phyloP scores from a whole-genome alignment of 2,797 vertebrate species.

The Chaetophractus vellerosus region DNA sequence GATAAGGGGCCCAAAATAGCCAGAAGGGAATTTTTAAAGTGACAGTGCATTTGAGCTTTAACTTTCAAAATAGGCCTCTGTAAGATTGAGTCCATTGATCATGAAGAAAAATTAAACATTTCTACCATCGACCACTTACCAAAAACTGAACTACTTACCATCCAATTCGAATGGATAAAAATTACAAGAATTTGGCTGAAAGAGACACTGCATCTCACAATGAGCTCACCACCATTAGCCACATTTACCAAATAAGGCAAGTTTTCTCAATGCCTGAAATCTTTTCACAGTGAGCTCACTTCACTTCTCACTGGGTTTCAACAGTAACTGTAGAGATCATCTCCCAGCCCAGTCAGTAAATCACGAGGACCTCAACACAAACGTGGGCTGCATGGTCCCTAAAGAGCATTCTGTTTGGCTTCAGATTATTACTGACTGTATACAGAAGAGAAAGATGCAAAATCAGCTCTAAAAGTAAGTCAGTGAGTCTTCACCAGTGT shows the following conservation, averaged over 20 bases:
- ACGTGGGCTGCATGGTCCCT: slow-evolving; percentile 78
- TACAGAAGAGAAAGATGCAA: slow-evolving; percentile 81
- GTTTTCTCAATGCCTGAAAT: slow-evolving; percentile 90
- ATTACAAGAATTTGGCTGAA: slow-evolving; percentile 86
- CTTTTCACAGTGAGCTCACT: slow-evolving; percentile 92
- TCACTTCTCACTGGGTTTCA: slow-evolving; percentile 88
- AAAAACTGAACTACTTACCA: slow-evolving; percentile 75
- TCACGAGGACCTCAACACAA: slow-evolving; percentile 84
- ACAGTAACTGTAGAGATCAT: slow-evolving; percentile 88
- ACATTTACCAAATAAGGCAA: slow-evolving; percentile 94
- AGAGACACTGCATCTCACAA: slow-evolving; percentile 87
- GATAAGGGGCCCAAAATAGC: too few species aligned
- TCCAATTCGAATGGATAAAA: slow-evolving; percentile 81
- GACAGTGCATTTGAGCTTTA: slow-evolving; percentile 61
- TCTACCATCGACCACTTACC: neutral
- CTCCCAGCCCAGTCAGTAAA: slow-evolving; percentile 88
- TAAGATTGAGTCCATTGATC: slow-evolving; percentile 67
- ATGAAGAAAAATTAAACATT: slow-evolving; percentile 79
- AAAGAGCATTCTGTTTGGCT: slow-evolving; percentile 78
- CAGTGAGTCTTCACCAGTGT: neutral
- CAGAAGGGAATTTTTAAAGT: slow-evolving; percentile 53
- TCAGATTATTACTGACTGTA: slow-evolving; percentile 77
- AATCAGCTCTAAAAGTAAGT: slow-evolving; percentile 79
- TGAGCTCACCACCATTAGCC: slow-evolving; percentile 90
- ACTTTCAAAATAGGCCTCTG: slow-evolving; percentile 78